Conservation (phyloP, 2,797 vertebrate genomes). For the Acipenser ruthenus region DNA sequence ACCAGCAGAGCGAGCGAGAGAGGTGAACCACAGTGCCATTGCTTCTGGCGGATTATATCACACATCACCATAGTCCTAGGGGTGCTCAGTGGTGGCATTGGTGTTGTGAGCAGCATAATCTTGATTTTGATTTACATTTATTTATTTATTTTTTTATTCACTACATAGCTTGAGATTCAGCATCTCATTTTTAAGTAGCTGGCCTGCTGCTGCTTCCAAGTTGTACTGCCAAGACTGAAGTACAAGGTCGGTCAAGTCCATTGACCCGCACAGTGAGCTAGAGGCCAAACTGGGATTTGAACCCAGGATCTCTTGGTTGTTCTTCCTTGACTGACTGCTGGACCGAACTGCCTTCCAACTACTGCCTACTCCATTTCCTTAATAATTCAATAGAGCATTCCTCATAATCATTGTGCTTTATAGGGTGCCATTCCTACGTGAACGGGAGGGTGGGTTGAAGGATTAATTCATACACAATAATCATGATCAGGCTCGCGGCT, state of each 20-base stretch:
- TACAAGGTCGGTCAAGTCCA: too few species aligned
- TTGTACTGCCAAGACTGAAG: too few species aligned
- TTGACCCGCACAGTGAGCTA: too few species aligned
- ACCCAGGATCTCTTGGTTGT: background rate
- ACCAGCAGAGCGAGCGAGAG: conserved; percentile 66
- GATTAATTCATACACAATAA: too few species aligned
- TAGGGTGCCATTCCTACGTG: background rate
- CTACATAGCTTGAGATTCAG: background rate
- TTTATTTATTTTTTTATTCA: background rate
- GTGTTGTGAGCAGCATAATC: background rate
- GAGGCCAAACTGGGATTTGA: background rate
- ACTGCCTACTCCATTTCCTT: background rate
- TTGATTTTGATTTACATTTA: background rate
- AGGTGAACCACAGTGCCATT: conserved; percentile 59
- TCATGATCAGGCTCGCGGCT: too few species aligned
- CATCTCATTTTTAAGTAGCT: background rate
- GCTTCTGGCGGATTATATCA: conserved; percentile 39
- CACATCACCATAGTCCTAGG: conserved; percentile 35
- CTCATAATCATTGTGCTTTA: background rate
- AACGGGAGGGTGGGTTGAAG: background rate
- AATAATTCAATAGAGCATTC: background rate
- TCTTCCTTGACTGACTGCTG: background rate
- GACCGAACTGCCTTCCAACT: background rate
- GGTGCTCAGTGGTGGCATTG: conserved; percentile 1
- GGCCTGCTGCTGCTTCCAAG: too few species aligned